phyloP scores from a whole-genome alignment of 2,888 invertebrate genomes.

The Strigamia transsilvanica region DNA sequence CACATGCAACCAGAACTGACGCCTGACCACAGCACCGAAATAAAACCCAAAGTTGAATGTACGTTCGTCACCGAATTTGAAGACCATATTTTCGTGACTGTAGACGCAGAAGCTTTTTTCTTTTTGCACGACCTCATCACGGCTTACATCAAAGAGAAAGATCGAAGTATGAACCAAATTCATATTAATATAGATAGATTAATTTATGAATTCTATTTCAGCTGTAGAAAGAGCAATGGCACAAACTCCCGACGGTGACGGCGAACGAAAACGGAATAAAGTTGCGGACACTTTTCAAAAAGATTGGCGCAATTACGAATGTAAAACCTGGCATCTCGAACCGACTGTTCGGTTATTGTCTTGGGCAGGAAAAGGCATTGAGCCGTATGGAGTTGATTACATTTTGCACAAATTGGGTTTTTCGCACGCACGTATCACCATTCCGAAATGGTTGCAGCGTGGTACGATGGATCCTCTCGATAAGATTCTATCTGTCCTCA shows the following conservation, averaged over 20 bases:
- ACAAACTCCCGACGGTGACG: slow-evolving; percentile 57
- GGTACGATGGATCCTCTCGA: slow-evolving; percentile 98
- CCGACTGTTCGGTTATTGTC: slow-evolving; percentile 77
- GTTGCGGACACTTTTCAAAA: slow-evolving; percentile 69
- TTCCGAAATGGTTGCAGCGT: slow-evolving; percentile 99
- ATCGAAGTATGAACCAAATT: slow-evolving; percentile 67
- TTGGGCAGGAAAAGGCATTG: slow-evolving; percentile 95
- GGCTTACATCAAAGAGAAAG: slow-evolving; percentile 93
- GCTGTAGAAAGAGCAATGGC: slow-evolving; percentile 52
- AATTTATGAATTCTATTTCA: neutral
- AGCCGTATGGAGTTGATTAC: slow-evolving; percentile 98
- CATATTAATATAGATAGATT: neutral
- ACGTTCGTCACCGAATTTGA: slow-evolving; percentile 99
- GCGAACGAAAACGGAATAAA: slow-evolving; percentile 58
- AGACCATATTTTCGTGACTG: slow-evolving; percentile 97
- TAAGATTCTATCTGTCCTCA: slow-evolving; percentile 81
- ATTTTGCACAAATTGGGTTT: slow-evolving; percentile 97
- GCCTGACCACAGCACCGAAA: slow-evolving; percentile 69
- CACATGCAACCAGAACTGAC: slow-evolving; percentile 81
- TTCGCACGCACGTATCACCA: slow-evolving; percentile 95
- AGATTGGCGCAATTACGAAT: slow-evolving; percentile 90
- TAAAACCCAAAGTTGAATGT: slow-evolving; percentile 89
- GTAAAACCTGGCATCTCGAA: slow-evolving; percentile 95
- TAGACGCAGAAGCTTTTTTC: slow-evolving; percentile 97
- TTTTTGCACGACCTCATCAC: slow-evolving; percentile 97